Base-by-base conservation (phyloP, 2,797 vertebrate species). In the Clarias platycephalus region DNA sequence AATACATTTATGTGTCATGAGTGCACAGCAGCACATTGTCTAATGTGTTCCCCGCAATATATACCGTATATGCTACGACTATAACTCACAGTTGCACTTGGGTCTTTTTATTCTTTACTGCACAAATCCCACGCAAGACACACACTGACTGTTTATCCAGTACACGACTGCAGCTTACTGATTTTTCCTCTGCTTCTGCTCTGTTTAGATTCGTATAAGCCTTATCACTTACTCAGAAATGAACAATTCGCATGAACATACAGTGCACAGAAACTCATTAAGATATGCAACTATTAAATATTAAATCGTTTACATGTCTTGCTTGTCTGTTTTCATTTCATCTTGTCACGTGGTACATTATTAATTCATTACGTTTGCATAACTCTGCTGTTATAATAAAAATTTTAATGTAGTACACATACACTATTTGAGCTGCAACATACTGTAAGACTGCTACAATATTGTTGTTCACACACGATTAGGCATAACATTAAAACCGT, bases 1-100 rank as follows among this genome's bases (percentile, higher is more conserved):
- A 85, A 70, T 26, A 60, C 60, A 66, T 81, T 75, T 26, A 78
- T 77, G 66, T 81, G 49, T 74, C 72, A 26, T 28, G 62, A 85
- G 63, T 60, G 31, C 24, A 75, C 57, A 81, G 53, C 16, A 66
- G 68, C 78, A 66, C 83, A 67, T 68, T 81, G 31, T 74, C 57
- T 81, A 26, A 70, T 62, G 22, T 68, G 5, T 31, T 44, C 13
- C 49, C 70, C 16, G 66, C 68, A 85, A 49, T 49, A 49, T 49
- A 49, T 49, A 49, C 44, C 10, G 44, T 49, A 49, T 49, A 49
- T 49, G 10, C 44, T 49, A 49, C 49, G 12, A 26, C 26, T 10
- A 81, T 55, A 70, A 70, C 26, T 16, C 80, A 60, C 18, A 40
- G 44, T 55, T 31, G 34, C 18, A 26, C 57, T 31, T 62, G 18